phyloP scores from a whole-genome alignment of 2,888 invertebrate species.

The Agrotis ipsilon region DNA sequence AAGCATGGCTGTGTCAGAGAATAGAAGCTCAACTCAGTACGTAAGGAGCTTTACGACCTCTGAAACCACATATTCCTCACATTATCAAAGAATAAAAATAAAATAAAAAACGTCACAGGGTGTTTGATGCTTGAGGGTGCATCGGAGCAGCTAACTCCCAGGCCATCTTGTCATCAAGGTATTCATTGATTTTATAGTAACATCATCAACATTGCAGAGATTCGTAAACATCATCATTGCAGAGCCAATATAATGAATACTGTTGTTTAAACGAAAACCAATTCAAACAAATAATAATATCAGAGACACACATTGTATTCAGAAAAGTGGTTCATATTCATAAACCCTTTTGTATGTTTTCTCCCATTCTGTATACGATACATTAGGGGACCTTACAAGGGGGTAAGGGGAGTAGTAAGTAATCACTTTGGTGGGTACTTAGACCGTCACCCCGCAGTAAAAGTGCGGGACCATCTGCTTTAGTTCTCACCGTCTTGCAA shows the following conservation, averaged over 20 bases:
- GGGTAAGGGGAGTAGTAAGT: conserved; percentile 36
- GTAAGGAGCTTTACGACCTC: too few species aligned
- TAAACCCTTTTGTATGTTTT: conserved; percentile 34
- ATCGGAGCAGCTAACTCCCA: too few species aligned
- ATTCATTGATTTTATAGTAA: too few species aligned
- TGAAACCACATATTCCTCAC: too few species aligned
- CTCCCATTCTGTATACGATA: conserved; percentile 46
- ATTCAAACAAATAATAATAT: conserved; percentile 40
- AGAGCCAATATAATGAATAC: background rate
- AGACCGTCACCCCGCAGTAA: conserved; percentile 13
- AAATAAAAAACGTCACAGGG: too few species aligned
- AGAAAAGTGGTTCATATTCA: conserved; percentile 29
- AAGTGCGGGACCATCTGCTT: conserved; percentile 30
- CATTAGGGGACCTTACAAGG: conserved; percentile 25
- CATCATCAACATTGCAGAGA: too few species aligned
- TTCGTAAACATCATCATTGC: too few species aligned
- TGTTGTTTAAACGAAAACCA: conserved; percentile 4
- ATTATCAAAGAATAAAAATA: too few species aligned
- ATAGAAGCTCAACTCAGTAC: too few species aligned
- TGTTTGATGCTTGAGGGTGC: too few species aligned
- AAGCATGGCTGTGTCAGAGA: too few species aligned
- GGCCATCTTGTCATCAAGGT: too few species aligned
- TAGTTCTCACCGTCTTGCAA: conserved; percentile 35
- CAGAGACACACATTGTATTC: conserved; percentile 21
- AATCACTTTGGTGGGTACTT: conserved; percentile 33